A percentile compares a stretch with the other conserved stretches of the same genome.
These are phyloP conservation scores for Callitettix versicolor DNA, from an alignment of 1,140 invertebrate genomes.

Conservation along the genomic window DNA sequence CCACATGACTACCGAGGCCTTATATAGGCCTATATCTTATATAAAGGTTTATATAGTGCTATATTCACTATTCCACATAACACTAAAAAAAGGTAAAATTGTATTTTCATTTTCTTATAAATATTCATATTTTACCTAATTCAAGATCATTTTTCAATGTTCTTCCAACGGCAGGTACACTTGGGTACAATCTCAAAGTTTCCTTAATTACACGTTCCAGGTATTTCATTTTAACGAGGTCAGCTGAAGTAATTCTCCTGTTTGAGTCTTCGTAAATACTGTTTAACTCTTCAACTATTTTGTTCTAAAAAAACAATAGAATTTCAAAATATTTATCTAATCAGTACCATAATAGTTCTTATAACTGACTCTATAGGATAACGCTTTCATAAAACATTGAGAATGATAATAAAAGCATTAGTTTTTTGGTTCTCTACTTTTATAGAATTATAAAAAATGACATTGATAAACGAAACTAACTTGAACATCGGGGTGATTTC, in stretches of 20 bases:
- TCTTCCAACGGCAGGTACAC: constrained; percentile 39
- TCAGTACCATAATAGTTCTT: too few species aligned
- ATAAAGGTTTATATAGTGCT: background rate
- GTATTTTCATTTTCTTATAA: background rate
- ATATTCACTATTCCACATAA: background rate
- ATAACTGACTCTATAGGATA: too few species aligned
- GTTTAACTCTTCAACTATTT: constrained; percentile 41
- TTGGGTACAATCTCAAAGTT: constrained; percentile 36
- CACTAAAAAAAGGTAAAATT: too few species aligned
- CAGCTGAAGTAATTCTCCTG: constrained; percentile 33
- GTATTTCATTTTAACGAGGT: constrained; percentile 38
- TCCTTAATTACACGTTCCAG: constrained; percentile 39
- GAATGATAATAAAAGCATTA: too few species aligned
- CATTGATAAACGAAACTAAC: too few species aligned
- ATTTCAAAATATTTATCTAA: background rate
- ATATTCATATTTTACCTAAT: constrained; percentile 14
- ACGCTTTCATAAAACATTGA: too few species aligned
- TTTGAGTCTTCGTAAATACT: constrained; percentile 34
- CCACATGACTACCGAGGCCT: background rate
- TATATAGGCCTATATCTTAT: background rate
- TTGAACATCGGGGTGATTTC: constrained; percentile 33
- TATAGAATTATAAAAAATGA: too few species aligned
- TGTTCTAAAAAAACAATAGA: constrained; percentile 33
- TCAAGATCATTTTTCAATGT: constrained; percentile 28
- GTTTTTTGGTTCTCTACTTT: too few species aligned